Conservation (phyloP, 2,113 vertebrate genomes). For the Macrotis lagotis region DNA sequence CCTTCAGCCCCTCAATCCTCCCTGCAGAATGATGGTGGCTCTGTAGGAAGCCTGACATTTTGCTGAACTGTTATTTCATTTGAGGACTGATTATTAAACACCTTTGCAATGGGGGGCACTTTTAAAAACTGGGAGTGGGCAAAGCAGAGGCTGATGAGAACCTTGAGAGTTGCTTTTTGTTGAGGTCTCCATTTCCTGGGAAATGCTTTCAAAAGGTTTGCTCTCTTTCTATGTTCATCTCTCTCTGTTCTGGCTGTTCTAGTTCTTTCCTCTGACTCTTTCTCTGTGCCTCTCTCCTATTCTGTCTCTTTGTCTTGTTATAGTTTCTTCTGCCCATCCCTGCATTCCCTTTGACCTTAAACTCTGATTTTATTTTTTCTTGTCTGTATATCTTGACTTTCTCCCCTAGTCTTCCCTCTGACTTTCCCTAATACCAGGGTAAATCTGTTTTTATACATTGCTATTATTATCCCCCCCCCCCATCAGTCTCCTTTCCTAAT, state of each 20-base stretch:
- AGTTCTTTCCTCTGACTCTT: neutral
- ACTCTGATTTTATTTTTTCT: neutral
- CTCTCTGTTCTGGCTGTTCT: neutral
- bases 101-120: neutral
- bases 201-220: neutral
- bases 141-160: slow-evolving; percentile 1
- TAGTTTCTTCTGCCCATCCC: neutral
- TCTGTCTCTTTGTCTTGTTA: neutral
- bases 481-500: neutral
- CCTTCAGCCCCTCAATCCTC: neutral
- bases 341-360: neutral
- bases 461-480: neutral
- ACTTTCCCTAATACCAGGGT: neutral
- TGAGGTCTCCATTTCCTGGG: neutral
- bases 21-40: neutral
- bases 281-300: neutral
- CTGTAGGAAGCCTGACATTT: neutral
- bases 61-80: neutral
- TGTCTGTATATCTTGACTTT: neutral
- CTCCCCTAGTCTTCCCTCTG: neutral
- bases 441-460: neutral
- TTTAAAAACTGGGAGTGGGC: neutral
- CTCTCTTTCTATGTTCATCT: neutral
- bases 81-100: neutral
- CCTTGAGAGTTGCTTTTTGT: neutral